phyloP scores from a whole-genome alignment of 2,888 invertebrate species.

The Sturmia bella region DNA sequence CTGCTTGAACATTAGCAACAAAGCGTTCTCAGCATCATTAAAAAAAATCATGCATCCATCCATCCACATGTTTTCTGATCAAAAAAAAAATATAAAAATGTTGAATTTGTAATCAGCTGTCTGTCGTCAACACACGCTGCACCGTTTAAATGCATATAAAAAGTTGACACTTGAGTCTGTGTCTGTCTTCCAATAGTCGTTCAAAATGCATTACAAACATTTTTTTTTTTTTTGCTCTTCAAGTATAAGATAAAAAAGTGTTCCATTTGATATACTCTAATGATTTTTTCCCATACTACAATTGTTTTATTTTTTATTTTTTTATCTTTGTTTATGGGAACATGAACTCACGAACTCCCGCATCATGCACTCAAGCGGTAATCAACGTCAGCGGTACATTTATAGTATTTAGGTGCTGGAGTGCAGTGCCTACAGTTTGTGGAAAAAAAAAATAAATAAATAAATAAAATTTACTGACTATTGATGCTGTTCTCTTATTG shows the following conservation, averaged over 20 bases:
- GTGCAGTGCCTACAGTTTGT: conserved; percentile 40
- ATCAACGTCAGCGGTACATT: conserved; percentile 49
- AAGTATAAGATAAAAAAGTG: conserved; percentile 16
- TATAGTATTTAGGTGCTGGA: conserved; percentile 31
- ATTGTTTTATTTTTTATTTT: conserved; percentile 45
- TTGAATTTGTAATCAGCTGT: conserved; percentile 41
- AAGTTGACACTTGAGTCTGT: conserved; percentile 50
- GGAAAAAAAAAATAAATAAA: not conserved
- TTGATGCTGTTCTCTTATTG: conserved; percentile 71
- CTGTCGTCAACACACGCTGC: conserved; percentile 40
- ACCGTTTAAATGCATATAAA: conserved; percentile 38
- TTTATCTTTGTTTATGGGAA: conserved; percentile 63
- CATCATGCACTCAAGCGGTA: conserved; percentile 64
- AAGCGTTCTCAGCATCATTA: conserved; percentile 62
- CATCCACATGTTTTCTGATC: conserved; percentile 26
- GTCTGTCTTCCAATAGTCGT: not conserved
- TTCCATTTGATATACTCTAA: conserved; percentile 60
- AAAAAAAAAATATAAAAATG: not conserved
- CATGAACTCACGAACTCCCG: conserved; percentile 67
- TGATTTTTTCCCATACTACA: conserved; percentile 56
- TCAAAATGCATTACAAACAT: conserved; percentile 43
- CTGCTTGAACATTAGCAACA: conserved; percentile 50
- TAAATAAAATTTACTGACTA: conserved; percentile 16
- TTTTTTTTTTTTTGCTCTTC: too few species aligned
- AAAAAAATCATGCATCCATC: conserved; percentile 12